A percentile compares a stretch with the other conserved stretches of the same genome.
phyloP scores from a whole-genome alignment of 2,113 vertebrate species.

The Crotalus helleri region DNA sequence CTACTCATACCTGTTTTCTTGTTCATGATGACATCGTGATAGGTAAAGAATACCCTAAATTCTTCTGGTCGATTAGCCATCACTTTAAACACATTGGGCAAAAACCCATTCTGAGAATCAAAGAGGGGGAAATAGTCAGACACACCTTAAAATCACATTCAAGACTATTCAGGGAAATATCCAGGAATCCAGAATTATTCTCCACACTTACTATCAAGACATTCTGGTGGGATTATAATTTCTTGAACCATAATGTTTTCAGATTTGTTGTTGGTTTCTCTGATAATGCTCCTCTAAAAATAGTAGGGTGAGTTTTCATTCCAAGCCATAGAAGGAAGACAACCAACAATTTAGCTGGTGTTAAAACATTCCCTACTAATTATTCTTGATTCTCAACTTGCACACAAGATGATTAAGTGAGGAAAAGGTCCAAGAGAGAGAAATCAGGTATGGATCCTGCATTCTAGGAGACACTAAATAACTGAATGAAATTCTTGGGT shows the following conservation, averaged over 20 bases:
- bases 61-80: constrained; percentile 74
- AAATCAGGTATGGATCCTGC: background rate
- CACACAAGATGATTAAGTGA: background rate
- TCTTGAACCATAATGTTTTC: background rate
- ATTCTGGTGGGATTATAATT: background rate
- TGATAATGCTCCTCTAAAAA: background rate
- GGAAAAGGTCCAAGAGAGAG: background rate
- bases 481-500: background rate
- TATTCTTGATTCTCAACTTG: background rate
- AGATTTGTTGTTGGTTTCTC: background rate
- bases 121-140: background rate
- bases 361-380: background rate
- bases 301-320: background rate
- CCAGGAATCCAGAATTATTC: background rate
- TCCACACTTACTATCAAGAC: background rate
- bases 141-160: background rate
- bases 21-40: constrained; percentile 82
- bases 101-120: constrained; percentile 71
- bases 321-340: background rate
- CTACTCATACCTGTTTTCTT: constrained; percentile 78
- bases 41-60: constrained; percentile 85
- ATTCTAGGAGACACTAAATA: background rate
- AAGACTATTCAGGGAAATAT: background rate
- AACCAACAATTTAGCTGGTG: background rate
- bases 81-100: constrained; percentile 82